phyloP scores from a whole-genome alignment of 2,113 vertebrate genomes.

The Canis aureus region DNA sequence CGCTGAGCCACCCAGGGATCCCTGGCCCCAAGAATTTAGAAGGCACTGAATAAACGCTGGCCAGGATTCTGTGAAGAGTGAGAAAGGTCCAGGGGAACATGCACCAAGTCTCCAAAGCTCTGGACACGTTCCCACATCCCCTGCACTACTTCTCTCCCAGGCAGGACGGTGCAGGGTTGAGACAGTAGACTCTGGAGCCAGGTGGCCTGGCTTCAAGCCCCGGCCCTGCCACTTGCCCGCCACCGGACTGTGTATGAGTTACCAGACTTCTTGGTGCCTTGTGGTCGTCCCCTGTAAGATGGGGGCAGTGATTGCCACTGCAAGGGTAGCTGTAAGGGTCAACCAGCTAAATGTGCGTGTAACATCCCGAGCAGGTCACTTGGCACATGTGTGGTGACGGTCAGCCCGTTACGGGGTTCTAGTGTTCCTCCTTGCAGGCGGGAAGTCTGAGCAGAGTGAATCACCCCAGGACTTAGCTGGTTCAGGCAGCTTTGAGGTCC shows the following conservation, averaged over 20 bases:
- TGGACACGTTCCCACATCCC: accelerated
- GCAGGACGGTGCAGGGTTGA: neutral
- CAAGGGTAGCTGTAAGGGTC: neutral
- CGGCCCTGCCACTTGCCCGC: neutral
- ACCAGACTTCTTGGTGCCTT: neutral
- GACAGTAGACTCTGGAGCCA: neutral
- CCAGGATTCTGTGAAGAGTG: neutral
- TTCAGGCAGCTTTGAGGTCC: neutral
- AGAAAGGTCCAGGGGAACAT: neutral
- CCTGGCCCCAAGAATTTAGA: neutral
- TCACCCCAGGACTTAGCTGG: neutral
- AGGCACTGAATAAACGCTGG: too few species aligned
- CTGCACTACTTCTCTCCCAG: neutral
- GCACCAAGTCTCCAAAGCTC: accelerated
- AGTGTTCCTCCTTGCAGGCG: neutral
- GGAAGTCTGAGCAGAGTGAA: neutral
- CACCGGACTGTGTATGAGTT: accelerated
- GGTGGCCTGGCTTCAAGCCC: neutral
- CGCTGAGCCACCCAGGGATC: too few species aligned
- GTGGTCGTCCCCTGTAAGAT: neutral
- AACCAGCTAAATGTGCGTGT: neutral
- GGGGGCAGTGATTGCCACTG: neutral
- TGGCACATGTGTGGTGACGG: accelerated
- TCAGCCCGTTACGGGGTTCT: neutral
- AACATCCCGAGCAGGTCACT: neutral